These are phyloP conservation scores for Edolisoma coerulescens DNA, from an alignment of 2,113 vertebrate genomes.

Conservation along the genomic window DNA sequence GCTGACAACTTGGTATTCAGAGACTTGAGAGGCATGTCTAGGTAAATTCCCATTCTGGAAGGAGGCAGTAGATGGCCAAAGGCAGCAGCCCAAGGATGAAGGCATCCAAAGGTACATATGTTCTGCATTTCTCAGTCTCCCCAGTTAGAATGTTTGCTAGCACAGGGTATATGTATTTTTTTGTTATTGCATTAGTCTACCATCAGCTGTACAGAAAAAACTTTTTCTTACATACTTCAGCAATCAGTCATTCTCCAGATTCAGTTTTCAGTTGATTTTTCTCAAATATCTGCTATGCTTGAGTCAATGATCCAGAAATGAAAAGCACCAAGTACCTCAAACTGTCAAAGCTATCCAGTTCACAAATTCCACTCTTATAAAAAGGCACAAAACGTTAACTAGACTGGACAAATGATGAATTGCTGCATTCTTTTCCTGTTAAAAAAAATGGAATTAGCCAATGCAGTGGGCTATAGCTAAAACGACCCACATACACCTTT, in stretches of 20 bases:
- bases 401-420: conserved; percentile 30
- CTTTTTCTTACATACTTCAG: not conserved
- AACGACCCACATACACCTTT: not conserved
- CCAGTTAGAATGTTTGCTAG: not conserved
- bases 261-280: conserved; percentile 24
- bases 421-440: not conserved
- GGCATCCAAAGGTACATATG: not conserved
- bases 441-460: not conserved
- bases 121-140: not conserved
- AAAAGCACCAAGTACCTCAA: conserved; percentile 11
- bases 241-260: not conserved
- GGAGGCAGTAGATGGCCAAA: not conserved
- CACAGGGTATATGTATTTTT: not conserved
- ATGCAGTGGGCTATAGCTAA: not conserved
- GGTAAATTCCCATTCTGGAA: not conserved
- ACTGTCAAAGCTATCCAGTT: not conserved
- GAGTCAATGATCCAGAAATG: conserved; percentile 28
- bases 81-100: not conserved
- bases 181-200: not conserved
- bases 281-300: not conserved
- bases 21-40: not conserved
- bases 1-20: not conserved
- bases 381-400: not conserved
- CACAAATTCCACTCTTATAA: not conserved
- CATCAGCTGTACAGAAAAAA: not conserved